Base-by-base conservation (phyloP, 2,797 vertebrate species). In the Sebastes itinus region DNA sequence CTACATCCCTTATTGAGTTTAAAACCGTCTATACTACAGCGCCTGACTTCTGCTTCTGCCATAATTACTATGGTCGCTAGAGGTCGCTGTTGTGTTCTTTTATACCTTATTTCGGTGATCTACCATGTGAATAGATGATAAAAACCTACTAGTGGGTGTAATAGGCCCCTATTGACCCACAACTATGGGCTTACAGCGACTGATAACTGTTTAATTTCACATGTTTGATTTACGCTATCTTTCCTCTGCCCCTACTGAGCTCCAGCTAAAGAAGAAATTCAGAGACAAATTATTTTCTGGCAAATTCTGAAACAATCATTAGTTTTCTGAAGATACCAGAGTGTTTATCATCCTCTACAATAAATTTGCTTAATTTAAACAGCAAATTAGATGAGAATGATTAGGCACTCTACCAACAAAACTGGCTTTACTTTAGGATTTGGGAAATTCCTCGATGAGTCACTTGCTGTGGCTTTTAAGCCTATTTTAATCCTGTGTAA, bases 401-500 rank as follows among this genome's bases (percentile, higher is more conserved):
- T 85, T 27, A 6, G 35, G 32, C 55, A 71, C 65, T 76, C 20
- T 20, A 28, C 65, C 72, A 84, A 60, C 65, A 87, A 56, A 65
- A n/a, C 6, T 30, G 61, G 64, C 49, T 89, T 90, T 82, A 59
- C 66, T 82, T 77, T 71, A 30, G 75, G 83, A 91, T 91, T 91
- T 80, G 3, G 73, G 72, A 78, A 79, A 83, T 78, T 84, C 86
- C 86, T 88, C 13, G 2, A 71, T 92, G 82, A 91, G 64, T 80
- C 85, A 87, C 75, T 83, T 18, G 32, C 68, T 77, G 83, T 61
- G 68, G 7, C 69, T 83, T 74, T 62, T 72, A 72, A 83, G 62
- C 63, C 77, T 83, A 82, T 90, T 92, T 83, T 78, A 77, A 82
- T 82, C 71, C 61, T 30, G 62, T 67, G 81, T 63, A 80, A 90